These are phyloP conservation scores for Trematomus loennbergii DNA, from an alignment of 2,113 vertebrate genomes.

Conservation along the genomic window DNA sequence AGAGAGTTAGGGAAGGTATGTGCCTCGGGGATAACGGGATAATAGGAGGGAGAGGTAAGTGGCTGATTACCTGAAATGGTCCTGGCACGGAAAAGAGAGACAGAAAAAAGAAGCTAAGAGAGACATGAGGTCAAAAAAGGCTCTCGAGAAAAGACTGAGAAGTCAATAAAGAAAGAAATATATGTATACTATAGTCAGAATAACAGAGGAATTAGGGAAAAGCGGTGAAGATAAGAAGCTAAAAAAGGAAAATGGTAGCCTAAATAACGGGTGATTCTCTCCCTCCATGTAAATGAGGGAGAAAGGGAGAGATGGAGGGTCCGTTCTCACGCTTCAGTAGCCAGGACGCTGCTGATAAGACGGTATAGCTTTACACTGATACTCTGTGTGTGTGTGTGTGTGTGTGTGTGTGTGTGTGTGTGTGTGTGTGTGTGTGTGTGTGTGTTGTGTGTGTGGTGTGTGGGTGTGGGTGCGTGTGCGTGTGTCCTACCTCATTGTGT, in stretches of 20 bases:
- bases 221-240: neutral
- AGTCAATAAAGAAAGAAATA: neutral
- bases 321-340: slow-evolving; percentile 69
- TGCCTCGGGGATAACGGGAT: slow-evolving; percentile 59
- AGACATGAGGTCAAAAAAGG: neutral
- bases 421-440: slow-evolving; percentile 5
- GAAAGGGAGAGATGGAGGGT: slow-evolving; percentile 37
- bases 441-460: too few relatives aligned
- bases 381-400: neutral
- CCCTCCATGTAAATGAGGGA: slow-evolving; percentile 25
- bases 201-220: neutral
- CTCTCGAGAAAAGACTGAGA: neutral
- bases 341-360: slow-evolving; percentile 61
- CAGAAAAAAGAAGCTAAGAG: neutral
- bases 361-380: slow-evolving; percentile 54
- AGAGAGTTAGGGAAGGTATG: slow-evolving; percentile 56
- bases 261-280: neutral
- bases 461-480: slow-evolving; percentile 21
- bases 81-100: slow-evolving; percentile 53
- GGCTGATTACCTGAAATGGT: slow-evolving; percentile 80
- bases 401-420: slow-evolving; percentile 14
- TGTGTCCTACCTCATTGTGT: slow-evolving; percentile 20
- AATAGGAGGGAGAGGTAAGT: slow-evolving; percentile 71
- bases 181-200: neutral
- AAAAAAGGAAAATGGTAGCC: neutral